Evolutionary conservation across 2,888 invertebrate genomes (phyloP), one percentile per base, ranked within the genome.

Genomic region (Criorhina ranunculi): DNA sequence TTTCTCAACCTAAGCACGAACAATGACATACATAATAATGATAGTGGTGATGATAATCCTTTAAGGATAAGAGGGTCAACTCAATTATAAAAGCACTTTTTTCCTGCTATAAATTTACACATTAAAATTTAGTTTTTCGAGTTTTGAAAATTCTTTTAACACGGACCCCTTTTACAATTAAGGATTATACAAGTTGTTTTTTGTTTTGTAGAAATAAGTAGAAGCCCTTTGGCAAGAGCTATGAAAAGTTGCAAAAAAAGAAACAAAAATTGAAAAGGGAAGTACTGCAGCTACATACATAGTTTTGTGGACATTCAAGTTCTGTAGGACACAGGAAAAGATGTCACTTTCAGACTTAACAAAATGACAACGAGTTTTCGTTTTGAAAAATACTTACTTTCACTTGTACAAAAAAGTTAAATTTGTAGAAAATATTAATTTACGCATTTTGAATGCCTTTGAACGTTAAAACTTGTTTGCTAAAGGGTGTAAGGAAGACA

Each of bases 21-120:
- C n/a, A 17, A 19, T 57, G 24, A 24, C 24, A 24, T 4, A 24
- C 19, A 57, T 57, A 37, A 35, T 37, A 11, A 57, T 11, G 1
- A 24, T 3, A 24, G 24, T 24, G 24, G 4, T 24, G 24, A 19
- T 19, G 17, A 46, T 11, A 9, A 44, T 44, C 29, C 44, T 31
- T 44, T 60, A 5, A 42, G 42, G 15, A 12, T 15, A 15, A 42
- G 15, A 60, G 31, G 35, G 35, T 17, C 17, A 19, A 57, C 35
- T 44, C 44, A 42, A 60, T 60, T 60, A 29, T 44, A 17, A 17
- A 44, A 31, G 60, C 15, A 60, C 60, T 60, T 60, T 29, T 42
- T 8, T 57, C 19, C 31, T 15, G 15, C 44, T 31, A 31, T 31
- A 42, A 42, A 60, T 42, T 60, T 60, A n/a, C 31, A 29, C 42